A percentile compares a stretch with the other conserved stretches of the same genome.
Evolutionary conservation across 2,797 vertebrate genomes (phyloP).

Genomic region (Enteromius afrohamiltoni): DNA sequence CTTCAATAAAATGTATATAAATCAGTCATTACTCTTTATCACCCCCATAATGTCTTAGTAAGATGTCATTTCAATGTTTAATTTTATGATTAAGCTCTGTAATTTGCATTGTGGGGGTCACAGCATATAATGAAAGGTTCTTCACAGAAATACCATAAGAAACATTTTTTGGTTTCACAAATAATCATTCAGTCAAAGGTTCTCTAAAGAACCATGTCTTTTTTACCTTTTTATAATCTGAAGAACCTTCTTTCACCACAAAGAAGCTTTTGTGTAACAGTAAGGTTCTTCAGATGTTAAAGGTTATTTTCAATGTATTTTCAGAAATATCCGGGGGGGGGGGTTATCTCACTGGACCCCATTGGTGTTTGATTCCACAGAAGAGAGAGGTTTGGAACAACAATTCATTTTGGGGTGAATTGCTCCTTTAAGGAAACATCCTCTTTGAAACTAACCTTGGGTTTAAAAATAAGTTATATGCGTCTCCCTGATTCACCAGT

Average conservation of each 20-base stretch:
- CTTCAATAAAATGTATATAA: background rate
- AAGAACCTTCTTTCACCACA: too few relatives aligned
- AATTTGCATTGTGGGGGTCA: background rate
- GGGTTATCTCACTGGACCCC: too few relatives aligned
- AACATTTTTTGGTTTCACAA: too few relatives aligned
- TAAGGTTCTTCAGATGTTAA: too few relatives aligned
- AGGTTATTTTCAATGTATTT: background rate
- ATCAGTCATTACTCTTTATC: background rate
- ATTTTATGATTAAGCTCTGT: background rate
- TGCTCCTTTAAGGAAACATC: background rate
- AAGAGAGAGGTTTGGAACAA: background rate
- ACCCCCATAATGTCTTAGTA: background rate
- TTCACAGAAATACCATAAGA: too few relatives aligned
- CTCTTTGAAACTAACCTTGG: constrained; percentile 22
- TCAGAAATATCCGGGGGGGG: background rate
- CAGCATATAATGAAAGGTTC: background rate
- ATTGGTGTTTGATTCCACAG: background rate
- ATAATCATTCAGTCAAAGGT: too few relatives aligned
- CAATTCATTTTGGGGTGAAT: background rate
- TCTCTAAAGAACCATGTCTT: too few relatives aligned
- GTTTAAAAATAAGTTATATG: constrained; percentile 44
- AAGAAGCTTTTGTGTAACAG: too few relatives aligned
- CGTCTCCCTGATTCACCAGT: constrained; percentile 61
- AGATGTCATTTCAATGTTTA: background rate
- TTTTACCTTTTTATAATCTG: too few relatives aligned